Conservation (phyloP, 2,888 invertebrate genomes). For the Orgyia antiqua region DNA sequence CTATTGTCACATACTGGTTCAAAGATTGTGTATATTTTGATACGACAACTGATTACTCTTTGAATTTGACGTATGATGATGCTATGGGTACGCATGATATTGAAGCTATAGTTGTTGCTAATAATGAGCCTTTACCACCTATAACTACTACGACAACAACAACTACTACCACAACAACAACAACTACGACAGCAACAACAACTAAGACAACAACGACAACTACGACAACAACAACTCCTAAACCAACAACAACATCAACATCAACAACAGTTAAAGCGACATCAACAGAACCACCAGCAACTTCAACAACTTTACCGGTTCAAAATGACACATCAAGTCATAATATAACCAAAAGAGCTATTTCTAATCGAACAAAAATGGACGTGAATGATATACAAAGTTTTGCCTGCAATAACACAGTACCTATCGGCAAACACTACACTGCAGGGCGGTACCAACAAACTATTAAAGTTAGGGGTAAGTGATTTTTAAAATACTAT, state of each 20-base stretch:
- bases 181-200: constrained; percentile 32
- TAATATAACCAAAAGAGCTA: constrained; percentile 38
- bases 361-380: constrained; percentile 35
- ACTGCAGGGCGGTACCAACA: constrained; percentile 86
- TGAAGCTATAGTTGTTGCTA: constrained; percentile 84
- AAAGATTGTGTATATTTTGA: constrained; percentile 86
- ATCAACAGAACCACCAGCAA: constrained; percentile 22
- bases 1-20: constrained; percentile 86
- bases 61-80: constrained; percentile 81
- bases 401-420: constrained; percentile 60
- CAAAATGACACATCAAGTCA: constrained; percentile 20
- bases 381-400: constrained; percentile 31
- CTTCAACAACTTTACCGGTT: constrained; percentile 16
- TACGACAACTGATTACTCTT: constrained; percentile 77
- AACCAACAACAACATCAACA: constrained; percentile 29
- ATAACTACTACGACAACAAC: constrained; percentile 43
- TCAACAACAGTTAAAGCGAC: constrained; percentile 30
- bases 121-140: constrained; percentile 80
- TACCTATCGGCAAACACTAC: constrained; percentile 81
- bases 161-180: constrained; percentile 14
- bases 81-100: constrained; percentile 79
- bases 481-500: constrained; percentile 17
- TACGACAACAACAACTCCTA: constrained; percentile 27
- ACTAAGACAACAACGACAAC: constrained; percentile 32
- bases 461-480: constrained; percentile 83